Evolutionary conservation across 2,888 invertebrate genomes (phyloP), one percentile per base, ranked within the genome.

Genomic region (Ochlodes sylvanus): DNA sequence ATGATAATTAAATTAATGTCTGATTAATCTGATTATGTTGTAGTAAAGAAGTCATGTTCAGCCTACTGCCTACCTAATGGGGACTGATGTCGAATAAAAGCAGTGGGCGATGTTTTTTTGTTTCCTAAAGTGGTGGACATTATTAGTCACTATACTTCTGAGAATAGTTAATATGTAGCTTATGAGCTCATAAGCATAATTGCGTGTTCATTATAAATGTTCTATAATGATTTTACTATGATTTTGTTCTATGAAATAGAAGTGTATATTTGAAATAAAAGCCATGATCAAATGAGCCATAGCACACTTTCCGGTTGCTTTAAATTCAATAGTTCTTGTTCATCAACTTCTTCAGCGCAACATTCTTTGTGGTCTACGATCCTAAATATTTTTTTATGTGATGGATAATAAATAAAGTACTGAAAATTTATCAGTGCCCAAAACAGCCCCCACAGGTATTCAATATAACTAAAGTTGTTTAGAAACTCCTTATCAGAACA

Each of bases 61-160:
- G 27, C 57, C 14, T 52, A 52, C 65, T 27, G 5, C 57, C 14
- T 52, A 52, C 65, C 65, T 42, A 66, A 66, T 52, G 58, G 41
- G 42, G 65, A 14, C 65, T n/a, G n/a, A 58, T 52, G 58, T 32
- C 58, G 52, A 58, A 66, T 57, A 57, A 57, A 66, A 66, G 58
- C 17, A 32, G 65, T 66, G 58, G 65, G 65, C 52, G 58, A 41
- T 19, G 42, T 66, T 21, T 42, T 61, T 38, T 66, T 57, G 38
- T 58, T 58, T 47, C 65, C 65, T 50, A 58, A 66, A 52, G 50
- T 58, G 58, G 65, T 7, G 54, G n/a, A 21, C 54, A 41, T 65
- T 58, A 60, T 66, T 66, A 66, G 66, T 66, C 66, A 66, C 60
- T 27, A 60, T 54, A 54, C 27, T 60, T 58, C 60, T 54, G 19